Evolutionary conservation across 2,797 vertebrate genomes (phyloP).

Genomic region (Salarias fasciatus): DNA sequence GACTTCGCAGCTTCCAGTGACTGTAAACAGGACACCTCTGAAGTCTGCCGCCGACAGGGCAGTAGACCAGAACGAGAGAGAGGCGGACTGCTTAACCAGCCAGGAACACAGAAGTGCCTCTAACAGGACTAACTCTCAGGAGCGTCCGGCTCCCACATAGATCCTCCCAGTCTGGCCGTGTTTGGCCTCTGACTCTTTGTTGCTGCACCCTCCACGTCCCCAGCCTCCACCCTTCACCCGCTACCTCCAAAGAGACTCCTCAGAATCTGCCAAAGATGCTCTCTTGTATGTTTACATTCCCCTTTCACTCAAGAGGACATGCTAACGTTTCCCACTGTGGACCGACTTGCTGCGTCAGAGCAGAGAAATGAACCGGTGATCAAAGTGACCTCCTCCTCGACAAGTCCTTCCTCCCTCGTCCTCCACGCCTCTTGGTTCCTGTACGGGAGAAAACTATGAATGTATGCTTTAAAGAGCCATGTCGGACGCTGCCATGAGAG

Average conservation of each 20-base stretch:
- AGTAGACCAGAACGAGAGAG: constrained; percentile 46
- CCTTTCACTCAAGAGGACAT: constrained; percentile 59
- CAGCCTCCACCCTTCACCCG: constrained; percentile 69
- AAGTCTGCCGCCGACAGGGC: constrained; percentile 40
- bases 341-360: constrained; percentile 35
- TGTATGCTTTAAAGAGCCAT: constrained; percentile 76
- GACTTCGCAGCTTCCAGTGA: constrained; percentile 74
- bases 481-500: constrained; percentile 52
- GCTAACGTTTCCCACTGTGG: constrained; percentile 33
- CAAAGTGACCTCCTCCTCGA: constrained; percentile 43
- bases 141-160: constrained; percentile 85
- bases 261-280: constrained; percentile 88
- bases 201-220: constrained; percentile 53
- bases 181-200: constrained; percentile 51
- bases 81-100: constrained; percentile 52
- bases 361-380: constrained; percentile 36
- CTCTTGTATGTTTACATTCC: constrained; percentile 82
- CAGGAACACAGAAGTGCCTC: constrained; percentile 81
- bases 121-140: constrained; percentile 87
- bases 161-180: constrained; percentile 35
- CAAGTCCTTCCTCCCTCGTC: constrained; percentile 9
- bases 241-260: constrained; percentile 93
- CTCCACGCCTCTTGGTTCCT: constrained; percentile 42
- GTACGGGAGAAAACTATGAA: constrained; percentile 72
- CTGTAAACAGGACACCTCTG: constrained; percentile 74